Evolutionary conservation across 1,140 invertebrate genomes (phyloP).

Genomic region (Aphaenogaster rudis): DNA sequence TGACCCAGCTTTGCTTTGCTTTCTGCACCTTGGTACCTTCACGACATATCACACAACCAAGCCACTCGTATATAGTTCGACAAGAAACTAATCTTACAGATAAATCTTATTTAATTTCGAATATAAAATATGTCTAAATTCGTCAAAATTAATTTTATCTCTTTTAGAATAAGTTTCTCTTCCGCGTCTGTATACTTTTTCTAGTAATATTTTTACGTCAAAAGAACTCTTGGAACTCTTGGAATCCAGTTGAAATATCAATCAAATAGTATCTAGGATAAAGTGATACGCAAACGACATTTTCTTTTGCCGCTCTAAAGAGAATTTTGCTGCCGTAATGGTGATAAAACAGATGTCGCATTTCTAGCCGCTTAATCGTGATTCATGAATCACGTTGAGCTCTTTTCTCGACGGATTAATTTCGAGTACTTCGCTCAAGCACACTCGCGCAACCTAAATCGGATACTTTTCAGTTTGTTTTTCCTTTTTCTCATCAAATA

Average conservation of each 20-base stretch:
- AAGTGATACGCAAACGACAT: constrained; percentile 18
- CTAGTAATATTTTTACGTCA: neutral
- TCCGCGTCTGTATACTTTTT: neutral
- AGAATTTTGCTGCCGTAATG: constrained; percentile 53
- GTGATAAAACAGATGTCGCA: constrained; percentile 56
- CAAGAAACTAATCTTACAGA: neutral
- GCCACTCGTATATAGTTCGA: neutral
- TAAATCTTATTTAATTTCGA: neutral
- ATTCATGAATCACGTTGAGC: constrained; percentile 25
- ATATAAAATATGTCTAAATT: neutral
- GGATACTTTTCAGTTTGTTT: constrained; percentile 2
- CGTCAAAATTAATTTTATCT: constrained; percentile 11
- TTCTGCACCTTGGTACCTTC: neutral
- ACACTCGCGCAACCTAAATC: constrained; percentile 42
- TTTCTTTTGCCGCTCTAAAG: constrained; percentile 22
- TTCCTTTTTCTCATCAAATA: neutral
- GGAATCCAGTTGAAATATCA: constrained; percentile 1
- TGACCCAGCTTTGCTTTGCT: constrained; percentile 14
- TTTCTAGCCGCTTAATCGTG: constrained; percentile 57
- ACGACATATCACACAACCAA: no score
- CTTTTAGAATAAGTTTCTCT: no score
- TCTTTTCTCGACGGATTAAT: constrained; percentile 68
- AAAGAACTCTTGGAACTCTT: neutral
- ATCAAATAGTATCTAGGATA: constrained; percentile 18
- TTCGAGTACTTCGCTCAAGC: constrained; percentile 46